A percentile compares a stretch with the other conserved stretches of the same genome.
phyloP scores from a whole-genome alignment of 2,888 invertebrate species.

The Parnassius smintheus region DNA sequence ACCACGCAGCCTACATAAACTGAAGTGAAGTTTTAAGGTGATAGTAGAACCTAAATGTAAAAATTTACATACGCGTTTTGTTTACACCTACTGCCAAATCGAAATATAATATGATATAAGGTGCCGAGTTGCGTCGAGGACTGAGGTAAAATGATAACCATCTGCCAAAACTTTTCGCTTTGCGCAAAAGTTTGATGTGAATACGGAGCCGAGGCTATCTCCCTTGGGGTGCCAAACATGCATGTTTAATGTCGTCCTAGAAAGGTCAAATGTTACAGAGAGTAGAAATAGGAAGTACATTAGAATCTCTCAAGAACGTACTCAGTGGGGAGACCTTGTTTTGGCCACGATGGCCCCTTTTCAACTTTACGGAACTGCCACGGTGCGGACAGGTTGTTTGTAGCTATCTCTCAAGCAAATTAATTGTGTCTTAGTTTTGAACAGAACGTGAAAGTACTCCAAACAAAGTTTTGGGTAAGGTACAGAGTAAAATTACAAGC shows the following conservation, averaged over 20 bases:
- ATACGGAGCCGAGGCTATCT: constrained; percentile 59
- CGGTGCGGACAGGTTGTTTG: constrained; percentile 72
- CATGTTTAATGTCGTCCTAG: constrained; percentile 77
- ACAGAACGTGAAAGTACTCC: constrained; percentile 63
- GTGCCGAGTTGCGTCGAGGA: constrained; percentile 48
- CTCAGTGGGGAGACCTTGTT: constrained; percentile 40
- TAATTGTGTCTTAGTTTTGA: constrained; percentile 75
- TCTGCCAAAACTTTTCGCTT: constrained; percentile 71
- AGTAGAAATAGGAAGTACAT: constrained; percentile 71
- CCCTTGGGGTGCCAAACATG: constrained; percentile 67
- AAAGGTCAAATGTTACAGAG: constrained; percentile 74
- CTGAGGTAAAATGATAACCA: constrained; percentile 62
- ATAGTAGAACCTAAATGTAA: too few relatives aligned
- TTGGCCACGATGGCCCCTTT: constrained; percentile 64
- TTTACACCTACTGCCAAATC: constrained; percentile 33
- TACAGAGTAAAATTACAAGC: constrained; percentile 50
- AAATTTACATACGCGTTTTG: not conserved
- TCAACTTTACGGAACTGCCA: constrained; percentile 62
- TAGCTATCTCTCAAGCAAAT: constrained; percentile 77
- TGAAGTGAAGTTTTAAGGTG: too few relatives aligned
- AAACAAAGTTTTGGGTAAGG: constrained; percentile 68
- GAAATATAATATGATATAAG: constrained; percentile 29
- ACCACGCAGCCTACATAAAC: too few relatives aligned
- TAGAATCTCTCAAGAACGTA: constrained; percentile 62
- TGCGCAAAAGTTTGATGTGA: constrained; percentile 70